Conservation (phyloP, 2,888 invertebrate genomes). For the Agrochola litura region DNA sequence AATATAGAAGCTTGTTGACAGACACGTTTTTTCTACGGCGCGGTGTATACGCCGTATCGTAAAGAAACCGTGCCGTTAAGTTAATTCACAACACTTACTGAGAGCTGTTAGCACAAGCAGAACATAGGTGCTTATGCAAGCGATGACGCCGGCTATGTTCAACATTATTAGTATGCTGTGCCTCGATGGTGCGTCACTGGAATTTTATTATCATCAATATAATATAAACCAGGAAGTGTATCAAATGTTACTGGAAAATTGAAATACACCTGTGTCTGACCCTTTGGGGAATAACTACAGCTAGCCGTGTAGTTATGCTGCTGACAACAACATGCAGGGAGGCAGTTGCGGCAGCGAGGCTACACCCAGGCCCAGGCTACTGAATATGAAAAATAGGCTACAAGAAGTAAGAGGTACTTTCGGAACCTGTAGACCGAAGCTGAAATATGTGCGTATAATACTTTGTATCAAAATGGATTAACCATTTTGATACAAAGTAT, state of each 20-base stretch:
- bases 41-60: no score
- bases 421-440: background rate
- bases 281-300: background rate
- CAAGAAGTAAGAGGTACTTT: background rate
- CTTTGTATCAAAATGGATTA: no score
- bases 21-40: no score
- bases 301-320: no score
- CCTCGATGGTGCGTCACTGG: slow-evolving; percentile 63
- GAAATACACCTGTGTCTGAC: background rate
- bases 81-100: slow-evolving; percentile 64
- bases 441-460: no score
- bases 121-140: slow-evolving; percentile 61
- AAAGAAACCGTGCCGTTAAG: background rate
- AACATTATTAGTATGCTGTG: slow-evolving; percentile 65
- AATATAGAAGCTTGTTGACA: no score
- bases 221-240: no score
- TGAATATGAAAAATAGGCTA: background rate
- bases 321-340: background rate
- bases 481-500: background rate
- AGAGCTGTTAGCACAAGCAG: slow-evolving; percentile 74
- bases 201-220: slow-evolving; percentile 38
- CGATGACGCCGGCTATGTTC: slow-evolving; percentile 72
- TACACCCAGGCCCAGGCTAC: background rate
- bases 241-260: background rate
- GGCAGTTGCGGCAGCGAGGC: background rate